Base-by-base conservation (phyloP, 2,888 invertebrate genomes). In the Steinernema carpocapsae region DNA sequence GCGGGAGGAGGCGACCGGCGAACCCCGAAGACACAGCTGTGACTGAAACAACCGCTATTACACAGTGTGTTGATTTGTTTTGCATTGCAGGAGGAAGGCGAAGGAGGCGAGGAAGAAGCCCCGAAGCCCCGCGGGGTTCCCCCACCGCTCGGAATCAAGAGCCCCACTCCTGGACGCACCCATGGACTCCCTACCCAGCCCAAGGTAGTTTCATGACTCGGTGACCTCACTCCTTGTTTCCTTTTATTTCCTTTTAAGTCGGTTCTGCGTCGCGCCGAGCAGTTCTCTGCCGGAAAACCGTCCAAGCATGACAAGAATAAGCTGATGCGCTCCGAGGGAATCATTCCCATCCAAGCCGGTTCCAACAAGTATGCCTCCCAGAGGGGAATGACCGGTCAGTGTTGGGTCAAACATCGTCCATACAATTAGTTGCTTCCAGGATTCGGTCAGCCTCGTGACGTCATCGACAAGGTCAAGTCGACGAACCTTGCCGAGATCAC, bases 321-420 rank as follows among this genome's bases (percentile, higher is more conserved):
- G 82, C 79, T 86, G 74, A 86, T 86, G 86, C 79, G 76, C 37
- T 82, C 79, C 17, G 78, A 77, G 71, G 80, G 78, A 51, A 86
- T 86, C 77, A 85, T 87, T 76, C 87, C 86, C 71, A 86, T 87
- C 76, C 87, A 87, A 79, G 85, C 86, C 71, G 87, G 87, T 75
- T 83, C 85, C 76, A 87, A 87, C 84, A 87, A 87, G 76, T 85
- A 84, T 76, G 87, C 87, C 73, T 86, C 85, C 22, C 87, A 87
- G 78, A 84, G 80, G 76, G 87, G 87, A 78, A 84, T 85, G 85
- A 86, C 86, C 72, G 87, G 85, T 82, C 73, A 29, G 77, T 56
- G 14, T 14, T 37, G 37, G 37, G 37, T 48, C 48, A 19, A 48
- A 7, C 19, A 10, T 10, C 3, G 37, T 37, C n/a, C n/a, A n/a